These are phyloP conservation scores for Blomia tropicalis DNA, from an alignment of 2,888 invertebrate species.

Conservation along the genomic window DNA sequence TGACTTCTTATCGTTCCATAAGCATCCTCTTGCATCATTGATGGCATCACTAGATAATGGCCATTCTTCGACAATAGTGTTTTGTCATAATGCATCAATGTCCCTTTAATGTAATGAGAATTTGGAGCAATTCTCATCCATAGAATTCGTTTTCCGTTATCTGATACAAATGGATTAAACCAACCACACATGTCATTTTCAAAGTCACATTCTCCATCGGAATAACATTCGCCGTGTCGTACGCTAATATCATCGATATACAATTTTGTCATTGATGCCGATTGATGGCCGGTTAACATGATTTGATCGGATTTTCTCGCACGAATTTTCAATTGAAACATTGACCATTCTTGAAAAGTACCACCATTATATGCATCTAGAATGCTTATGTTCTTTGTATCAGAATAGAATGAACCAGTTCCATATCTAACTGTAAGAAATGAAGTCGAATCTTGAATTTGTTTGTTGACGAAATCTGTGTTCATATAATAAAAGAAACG, in stretches of 20 bases:
- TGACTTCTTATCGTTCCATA: background rate
- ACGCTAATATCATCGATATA: background rate
- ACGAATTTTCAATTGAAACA: background rate
- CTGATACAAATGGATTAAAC: background rate
- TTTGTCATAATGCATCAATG: background rate
- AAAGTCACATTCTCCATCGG: background rate
- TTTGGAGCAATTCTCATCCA: background rate
- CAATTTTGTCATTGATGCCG: background rate
- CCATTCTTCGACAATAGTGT: background rate
- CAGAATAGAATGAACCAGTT: background rate
- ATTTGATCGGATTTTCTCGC: background rate
- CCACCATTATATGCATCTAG: conserved; percentile 4
- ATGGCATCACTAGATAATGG: background rate
- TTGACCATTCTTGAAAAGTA: background rate
- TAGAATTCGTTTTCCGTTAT: background rate
- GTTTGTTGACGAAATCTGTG: background rate
- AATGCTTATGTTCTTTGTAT: background rate
- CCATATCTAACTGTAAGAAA: background rate
- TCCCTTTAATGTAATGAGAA: background rate
- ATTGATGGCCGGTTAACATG: background rate
- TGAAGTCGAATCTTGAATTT: background rate
- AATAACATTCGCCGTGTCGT: background rate
- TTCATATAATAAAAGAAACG: conserved; percentile 1
- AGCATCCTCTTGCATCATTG: background rate
- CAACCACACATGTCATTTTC: conserved; percentile 8